Evolutionary conservation across 2,888 invertebrate species (phyloP).

Genomic region (Steinernema carpocapsae): DNA sequence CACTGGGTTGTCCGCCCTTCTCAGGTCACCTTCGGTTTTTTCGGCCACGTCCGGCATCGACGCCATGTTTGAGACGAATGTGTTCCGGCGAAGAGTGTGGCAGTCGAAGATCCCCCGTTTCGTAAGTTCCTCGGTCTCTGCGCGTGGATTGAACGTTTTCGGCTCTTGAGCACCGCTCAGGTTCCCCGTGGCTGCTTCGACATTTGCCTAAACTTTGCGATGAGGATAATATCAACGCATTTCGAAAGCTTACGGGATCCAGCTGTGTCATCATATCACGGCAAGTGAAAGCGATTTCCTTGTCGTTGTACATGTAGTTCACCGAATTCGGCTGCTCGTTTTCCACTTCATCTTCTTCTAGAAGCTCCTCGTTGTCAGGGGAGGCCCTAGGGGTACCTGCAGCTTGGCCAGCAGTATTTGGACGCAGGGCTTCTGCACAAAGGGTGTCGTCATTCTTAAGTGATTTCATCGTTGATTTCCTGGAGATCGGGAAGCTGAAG

Average conservation of each 20-base stretch:
- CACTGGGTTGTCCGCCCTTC: background rate
- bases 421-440: background rate
- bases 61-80: slow-evolving; percentile 20
- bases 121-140: background rate
- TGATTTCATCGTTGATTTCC: background rate
- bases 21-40: background rate
- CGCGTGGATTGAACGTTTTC: background rate
- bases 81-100: slow-evolving; percentile 34
- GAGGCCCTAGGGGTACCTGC: background rate
- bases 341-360: slow-evolving; percentile 33
- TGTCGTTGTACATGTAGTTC: slow-evolving; percentile 34
- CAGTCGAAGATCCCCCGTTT: slow-evolving; percentile 23
- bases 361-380: slow-evolving; percentile 9
- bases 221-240: background rate
- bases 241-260: background rate
- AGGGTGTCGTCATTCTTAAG: background rate
- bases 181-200: background rate
- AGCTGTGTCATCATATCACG: slow-evolving; percentile 28
- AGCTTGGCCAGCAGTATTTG: background rate
- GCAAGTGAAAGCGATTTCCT: slow-evolving; percentile 31
- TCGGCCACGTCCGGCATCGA: slow-evolving; percentile 33
- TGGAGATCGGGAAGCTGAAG: background rate
- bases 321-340: slow-evolving; percentile 30
- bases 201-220: background rate
- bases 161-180: background rate